Conservation (phyloP, 1,140 invertebrate species). For the Phocides pigmalion region DNA sequence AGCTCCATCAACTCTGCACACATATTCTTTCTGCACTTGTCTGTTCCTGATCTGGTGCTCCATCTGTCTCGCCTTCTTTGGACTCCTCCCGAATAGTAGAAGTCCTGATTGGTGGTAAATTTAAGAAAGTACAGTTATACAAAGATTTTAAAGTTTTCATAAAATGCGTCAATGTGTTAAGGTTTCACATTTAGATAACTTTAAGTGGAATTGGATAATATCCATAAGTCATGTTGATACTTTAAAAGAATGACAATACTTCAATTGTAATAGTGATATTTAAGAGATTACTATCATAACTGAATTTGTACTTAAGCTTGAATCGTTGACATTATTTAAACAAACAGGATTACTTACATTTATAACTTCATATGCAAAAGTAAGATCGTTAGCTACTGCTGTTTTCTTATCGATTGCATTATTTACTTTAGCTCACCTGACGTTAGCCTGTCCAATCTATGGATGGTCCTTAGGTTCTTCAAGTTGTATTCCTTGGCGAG, state of each 20-base stretch:
- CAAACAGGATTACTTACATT: background rate
- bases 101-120: no score
- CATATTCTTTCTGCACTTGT: constrained; percentile 97
- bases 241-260: no score
- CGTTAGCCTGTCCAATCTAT: constrained; percentile 95
- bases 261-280: no score
- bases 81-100: constrained; percentile 95
- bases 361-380: background rate
- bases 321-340: no score
- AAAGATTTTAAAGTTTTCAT: no score
- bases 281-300: no score
- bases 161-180: no score
- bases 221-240: no score
- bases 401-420: background rate
- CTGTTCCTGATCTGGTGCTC: constrained; percentile 96
- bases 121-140: no score
- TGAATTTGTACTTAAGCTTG: no score
- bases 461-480: constrained; percentile 96
- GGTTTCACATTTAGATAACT: no score
- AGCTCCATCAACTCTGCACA: constrained; percentile 97
- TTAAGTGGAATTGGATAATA: no score
- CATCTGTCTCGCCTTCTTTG: constrained; percentile 95
- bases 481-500: constrained; percentile 97
- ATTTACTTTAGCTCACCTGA: constrained; percentile 86
- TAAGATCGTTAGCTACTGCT: constrained; percentile 12